Percentiles rank a stretch among this genome's conserved stretches.
Evolutionary conservation across 1,140 invertebrate species (phyloP).

Genomic region (Pomacea maculata): DNA sequence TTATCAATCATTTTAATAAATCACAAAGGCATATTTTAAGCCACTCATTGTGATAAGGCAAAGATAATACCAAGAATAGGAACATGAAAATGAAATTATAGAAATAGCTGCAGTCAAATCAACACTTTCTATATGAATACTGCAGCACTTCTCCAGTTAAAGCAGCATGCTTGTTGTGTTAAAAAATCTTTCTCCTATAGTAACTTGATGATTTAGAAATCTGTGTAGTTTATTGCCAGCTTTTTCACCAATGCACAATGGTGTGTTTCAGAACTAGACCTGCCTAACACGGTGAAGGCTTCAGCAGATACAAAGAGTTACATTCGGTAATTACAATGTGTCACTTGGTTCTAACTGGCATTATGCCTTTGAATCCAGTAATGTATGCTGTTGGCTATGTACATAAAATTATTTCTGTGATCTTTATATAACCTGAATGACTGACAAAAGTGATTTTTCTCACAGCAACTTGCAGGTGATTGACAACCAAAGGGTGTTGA

Average conservation of each 20-base stretch:
- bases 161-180: no score
- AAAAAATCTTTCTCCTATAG: no score
- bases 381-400: background rate
- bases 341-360: background rate
- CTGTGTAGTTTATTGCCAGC: no score
- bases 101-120: no score
- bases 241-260: background rate
- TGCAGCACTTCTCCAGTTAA: no score
- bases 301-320: conserved; percentile 41
- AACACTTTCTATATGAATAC: no score
- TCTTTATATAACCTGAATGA: background rate
- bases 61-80: no score
- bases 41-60: no score
- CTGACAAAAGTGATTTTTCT: background rate
- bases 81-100: no score
- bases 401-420: background rate
- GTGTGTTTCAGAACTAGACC: conserved; percentile 52
- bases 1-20: no score
- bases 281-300: conserved; percentile 45
- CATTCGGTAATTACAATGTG: conserved; percentile 40
- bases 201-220: no score
- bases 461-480: conserved; percentile 74
- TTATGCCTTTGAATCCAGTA: background rate
- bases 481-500: conserved; percentile 80
- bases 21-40: no score